A percentile compares a stretch with the other conserved stretches of the same genome.
phyloP scores from a whole-genome alignment of 1,140 invertebrate genomes.

The Microplitis mediator region DNA sequence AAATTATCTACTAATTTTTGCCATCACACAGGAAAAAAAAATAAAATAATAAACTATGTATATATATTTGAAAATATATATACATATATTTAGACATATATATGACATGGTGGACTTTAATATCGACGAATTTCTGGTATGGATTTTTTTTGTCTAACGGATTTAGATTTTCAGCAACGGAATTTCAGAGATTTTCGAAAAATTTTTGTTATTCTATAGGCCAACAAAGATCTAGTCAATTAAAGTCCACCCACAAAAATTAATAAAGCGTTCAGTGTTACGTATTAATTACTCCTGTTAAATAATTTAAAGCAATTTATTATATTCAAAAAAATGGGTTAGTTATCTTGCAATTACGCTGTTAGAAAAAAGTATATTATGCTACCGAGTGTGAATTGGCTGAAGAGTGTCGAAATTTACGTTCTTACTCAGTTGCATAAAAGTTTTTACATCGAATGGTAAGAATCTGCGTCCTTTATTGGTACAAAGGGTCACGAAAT shows the following conservation, averaged over 20 bases:
- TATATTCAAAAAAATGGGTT: no score
- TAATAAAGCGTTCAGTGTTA: neutral
- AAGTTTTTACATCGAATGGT: no score
- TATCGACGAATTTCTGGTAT: constrained; percentile 41
- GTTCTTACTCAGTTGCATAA: no score
- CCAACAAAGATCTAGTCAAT: constrained; percentile 40
- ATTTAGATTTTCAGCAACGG: neutral
- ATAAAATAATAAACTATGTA: constrained; percentile 11
- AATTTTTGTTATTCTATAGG: neutral
- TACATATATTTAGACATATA: no score
- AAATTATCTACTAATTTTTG: constrained; percentile 7
- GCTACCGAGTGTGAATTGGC: no score
- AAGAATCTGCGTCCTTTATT: no score
- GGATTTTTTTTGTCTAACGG: constrained; percentile 11
- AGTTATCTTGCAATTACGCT: no score
- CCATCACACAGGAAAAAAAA: constrained; percentile 30
- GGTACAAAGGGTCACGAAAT: no score
- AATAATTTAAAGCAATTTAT: neutral
- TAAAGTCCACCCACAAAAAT: constrained; percentile 58
- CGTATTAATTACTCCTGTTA: constrained; percentile 10
- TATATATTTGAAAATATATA: no score
- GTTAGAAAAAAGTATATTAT: no score
- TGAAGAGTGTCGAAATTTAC: no score
- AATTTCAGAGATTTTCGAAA: constrained; percentile 13
- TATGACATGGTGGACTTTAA: constrained; percentile 56